Evolutionary conservation across 2,888 invertebrate species (phyloP).

Genomic region (Hydriomena furcata): DNA sequence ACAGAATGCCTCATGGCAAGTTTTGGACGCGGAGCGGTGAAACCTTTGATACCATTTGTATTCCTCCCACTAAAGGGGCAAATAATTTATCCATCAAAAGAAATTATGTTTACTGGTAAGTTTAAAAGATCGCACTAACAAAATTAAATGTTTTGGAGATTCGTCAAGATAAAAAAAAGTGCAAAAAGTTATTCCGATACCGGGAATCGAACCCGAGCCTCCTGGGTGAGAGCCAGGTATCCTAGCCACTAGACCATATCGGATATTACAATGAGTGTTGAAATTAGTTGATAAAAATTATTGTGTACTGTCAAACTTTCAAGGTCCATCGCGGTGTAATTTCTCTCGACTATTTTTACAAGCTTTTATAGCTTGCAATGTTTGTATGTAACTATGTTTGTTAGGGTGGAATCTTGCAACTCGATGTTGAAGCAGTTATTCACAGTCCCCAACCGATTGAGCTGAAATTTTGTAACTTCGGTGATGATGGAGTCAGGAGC

Average conservation of each 20-base stretch:
- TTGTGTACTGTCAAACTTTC: background rate
- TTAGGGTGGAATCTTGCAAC: too few relatives aligned
- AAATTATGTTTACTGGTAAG: slow-evolving; percentile 92
- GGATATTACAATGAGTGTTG: slow-evolving; percentile 27
- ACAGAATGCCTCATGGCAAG: slow-evolving; percentile 87
- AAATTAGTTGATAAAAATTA: slow-evolving; percentile 5
- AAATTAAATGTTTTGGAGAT: slow-evolving; percentile 4
- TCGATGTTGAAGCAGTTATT: too few relatives aligned
- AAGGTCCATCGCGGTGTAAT: too few relatives aligned
- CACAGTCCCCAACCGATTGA: too few relatives aligned
- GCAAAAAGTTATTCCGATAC: slow-evolving; percentile 70
- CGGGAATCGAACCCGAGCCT: slow-evolving; percentile 85
- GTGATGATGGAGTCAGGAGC: too few relatives aligned
- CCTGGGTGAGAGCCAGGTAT: slow-evolving; percentile 89
- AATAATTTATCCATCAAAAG: slow-evolving; percentile 94
- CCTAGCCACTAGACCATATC: slow-evolving; percentile 87
- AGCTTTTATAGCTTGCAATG: too few relatives aligned
- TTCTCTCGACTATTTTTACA: background rate
- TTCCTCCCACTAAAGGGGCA: slow-evolving; percentile 93
- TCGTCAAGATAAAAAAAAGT: background rate
- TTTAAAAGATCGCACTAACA: too few relatives aligned
- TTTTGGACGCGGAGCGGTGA: slow-evolving; percentile 86
- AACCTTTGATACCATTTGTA: slow-evolving; percentile 92
- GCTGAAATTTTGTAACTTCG: too few relatives aligned
- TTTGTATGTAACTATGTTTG: too few relatives aligned